Evolutionary conservation across 2,797 vertebrate genomes (phyloP), one percentile per base, ranked within the genome.

Genomic region (Odontamblyopus rebecca): DNA sequence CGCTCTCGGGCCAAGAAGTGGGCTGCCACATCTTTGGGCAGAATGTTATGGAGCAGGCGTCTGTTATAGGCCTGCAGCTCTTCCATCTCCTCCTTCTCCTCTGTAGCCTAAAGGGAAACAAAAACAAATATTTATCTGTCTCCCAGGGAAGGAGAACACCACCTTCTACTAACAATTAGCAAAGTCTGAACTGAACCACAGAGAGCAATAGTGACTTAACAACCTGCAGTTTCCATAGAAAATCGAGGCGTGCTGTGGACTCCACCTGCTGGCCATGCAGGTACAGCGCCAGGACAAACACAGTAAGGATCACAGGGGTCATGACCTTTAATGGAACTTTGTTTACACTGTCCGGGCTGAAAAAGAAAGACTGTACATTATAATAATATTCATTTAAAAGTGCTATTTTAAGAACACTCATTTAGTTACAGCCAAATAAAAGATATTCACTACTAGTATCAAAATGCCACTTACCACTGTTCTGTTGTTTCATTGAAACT

Each of bases 81-180:
- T 88, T 99, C 98, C 98, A 99, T 99, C 86, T 98, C 97, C 79
- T 99, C 98, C 90, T 99, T 99, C 92, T 99, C 98, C 1, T 97
- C 95, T 0, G 97, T 99, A 38, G 98, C 98, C 98, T 99, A 91
- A 5, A 4, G 81, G 59, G 9, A 27, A 32, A 76, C 1, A 4
- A 57, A 16, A 6, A 71, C 13, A 70, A 6, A 67, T 51, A 4
- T 18, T 19, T 61, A 27, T 5, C 23, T 18, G 26, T 27, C n/a
- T 5, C 41, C 35, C 29, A 61, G 6, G 44, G 16, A 18, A 63
- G 27, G 23, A 65, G 5, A 48, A 50, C 6, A 27, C 6, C 63
- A 18, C 1, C 12, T 26, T 16, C 11, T 26, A 65, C 11, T 23
- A n/a, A 38, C 41, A 48, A 18, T 48, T 26, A 65, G 2, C 41